These are phyloP conservation scores for Paramormyrops kingsleyae DNA, from an alignment of 2,113 vertebrate species.

Conservation along the genomic window DNA sequence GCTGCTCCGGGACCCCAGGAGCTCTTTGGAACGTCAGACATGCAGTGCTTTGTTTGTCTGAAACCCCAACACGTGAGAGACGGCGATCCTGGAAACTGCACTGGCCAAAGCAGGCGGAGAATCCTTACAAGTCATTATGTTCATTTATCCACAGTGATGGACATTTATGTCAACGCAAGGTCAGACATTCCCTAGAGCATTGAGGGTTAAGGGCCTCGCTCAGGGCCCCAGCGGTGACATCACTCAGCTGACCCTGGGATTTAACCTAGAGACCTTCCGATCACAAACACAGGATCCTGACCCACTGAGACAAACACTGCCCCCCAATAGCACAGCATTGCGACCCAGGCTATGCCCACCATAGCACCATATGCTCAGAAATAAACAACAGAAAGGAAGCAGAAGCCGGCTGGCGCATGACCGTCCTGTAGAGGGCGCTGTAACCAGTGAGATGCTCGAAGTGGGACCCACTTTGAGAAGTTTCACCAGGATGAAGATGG, in stretches of 20 bases:
- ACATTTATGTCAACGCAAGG: not conserved
- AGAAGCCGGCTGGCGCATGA: not conserved
- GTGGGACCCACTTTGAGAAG: slow-evolving; percentile 38
- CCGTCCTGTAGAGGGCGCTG: not conserved
- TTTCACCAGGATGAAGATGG: slow-evolving; percentile 42
- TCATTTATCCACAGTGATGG: not conserved
- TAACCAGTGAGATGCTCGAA: not conserved
- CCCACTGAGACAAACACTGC: not conserved
- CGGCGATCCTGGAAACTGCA: not conserved
- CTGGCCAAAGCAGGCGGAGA: not conserved
- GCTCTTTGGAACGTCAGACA: not conserved
- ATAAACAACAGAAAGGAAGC: not conserved
- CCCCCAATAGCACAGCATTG: not conserved
- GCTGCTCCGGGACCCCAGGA: not conserved
- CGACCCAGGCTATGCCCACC: not conserved
- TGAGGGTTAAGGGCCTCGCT: not conserved
- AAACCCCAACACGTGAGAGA: not conserved
- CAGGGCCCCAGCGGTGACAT: not conserved
- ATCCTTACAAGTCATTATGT: not conserved
- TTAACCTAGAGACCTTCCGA: not conserved
- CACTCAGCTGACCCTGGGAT: not conserved
- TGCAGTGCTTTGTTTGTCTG: not conserved
- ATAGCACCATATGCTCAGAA: not conserved
- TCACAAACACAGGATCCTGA: not conserved
- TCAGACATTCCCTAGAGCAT: not conserved